These are phyloP conservation scores for Muscicapa striata DNA, from an alignment of 2,797 vertebrate species.

Conservation along the genomic window DNA sequence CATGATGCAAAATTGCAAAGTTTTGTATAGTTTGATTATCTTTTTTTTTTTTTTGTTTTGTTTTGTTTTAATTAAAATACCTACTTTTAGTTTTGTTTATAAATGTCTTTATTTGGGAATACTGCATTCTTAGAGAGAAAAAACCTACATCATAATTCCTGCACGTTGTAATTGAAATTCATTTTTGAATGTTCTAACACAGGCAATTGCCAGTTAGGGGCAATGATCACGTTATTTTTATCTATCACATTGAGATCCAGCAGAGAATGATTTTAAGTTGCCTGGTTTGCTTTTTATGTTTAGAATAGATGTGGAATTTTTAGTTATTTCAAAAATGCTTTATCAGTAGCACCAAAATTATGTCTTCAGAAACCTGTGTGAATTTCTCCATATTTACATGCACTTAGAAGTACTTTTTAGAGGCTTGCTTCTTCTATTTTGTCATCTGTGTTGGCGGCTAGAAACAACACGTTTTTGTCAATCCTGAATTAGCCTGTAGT, in stretches of 20 bases:
- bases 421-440: background rate
- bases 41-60: background rate
- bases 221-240: background rate
- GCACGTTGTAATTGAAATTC: background rate
- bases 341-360: background rate
- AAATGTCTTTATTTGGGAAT: background rate
- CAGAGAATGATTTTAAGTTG: background rate
- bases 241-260: background rate
- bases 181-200: background rate
- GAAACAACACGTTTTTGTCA: background rate
- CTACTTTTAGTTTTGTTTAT: background rate
- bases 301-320: background rate
- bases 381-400: background rate
- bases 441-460: background rate
- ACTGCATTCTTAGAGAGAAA: background rate
- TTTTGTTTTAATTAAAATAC: background rate
- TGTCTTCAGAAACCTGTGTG: background rate
- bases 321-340: background rate
- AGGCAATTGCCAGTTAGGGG: background rate
- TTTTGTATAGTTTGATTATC: background rate
- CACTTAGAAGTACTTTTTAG: background rate
- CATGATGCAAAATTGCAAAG: background rate
- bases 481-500: background rate
- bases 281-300: background rate
- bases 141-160: background rate